Base-by-base conservation (phyloP, 2,888 invertebrate genomes). In the Lydus trimaculatus region DNA sequence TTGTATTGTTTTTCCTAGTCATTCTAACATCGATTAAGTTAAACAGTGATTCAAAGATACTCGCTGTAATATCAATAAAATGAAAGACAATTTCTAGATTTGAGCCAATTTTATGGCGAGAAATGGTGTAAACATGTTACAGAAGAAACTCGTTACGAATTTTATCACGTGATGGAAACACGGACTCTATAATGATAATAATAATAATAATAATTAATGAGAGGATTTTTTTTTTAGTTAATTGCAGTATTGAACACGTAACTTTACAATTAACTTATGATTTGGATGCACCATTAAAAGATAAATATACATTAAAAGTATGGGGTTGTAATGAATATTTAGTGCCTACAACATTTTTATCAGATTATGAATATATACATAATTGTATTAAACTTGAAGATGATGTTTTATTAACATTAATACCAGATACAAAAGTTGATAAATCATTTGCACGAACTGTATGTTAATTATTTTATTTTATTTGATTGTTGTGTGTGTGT, bases 361-460 rank as follows among this genome's bases (percentile, higher is more conserved):
- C 93, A 71, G 96, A 97, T 83, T 95, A 97, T 84, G 96, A 96
- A 83, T 97, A 97, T 83, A 93, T 98, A 65, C 96, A 98, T 79
- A 92, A 93, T 79, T 97, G 98, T 83, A 92, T 97, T 67, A 97
- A 98, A 81, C 85, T 97, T 79, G 97, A 98, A 83, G 91, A 93
- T 81, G 97, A 97, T 84, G 94, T 97, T 2, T 87, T 90, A 43
- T 83, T 94, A 70, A 91, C 89, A 63, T 83, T 92, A 1, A 89
- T 90, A 70, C 88, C 90, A 52, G 92, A 93, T 75, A 87, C 88
- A 36, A 89, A 91, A 73, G 89, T 90, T 65, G 90, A 92, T 72
- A 89, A 89, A 79, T 90, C 91, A 0, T 90, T 94, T 75, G 92
- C 94, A 0, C 88, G 97, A 81, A 94, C 94, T 0, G 93, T 91